phyloP scores from a whole-genome alignment of 2,888 invertebrate genomes.

The Nematopogon swammerdamellus region DNA sequence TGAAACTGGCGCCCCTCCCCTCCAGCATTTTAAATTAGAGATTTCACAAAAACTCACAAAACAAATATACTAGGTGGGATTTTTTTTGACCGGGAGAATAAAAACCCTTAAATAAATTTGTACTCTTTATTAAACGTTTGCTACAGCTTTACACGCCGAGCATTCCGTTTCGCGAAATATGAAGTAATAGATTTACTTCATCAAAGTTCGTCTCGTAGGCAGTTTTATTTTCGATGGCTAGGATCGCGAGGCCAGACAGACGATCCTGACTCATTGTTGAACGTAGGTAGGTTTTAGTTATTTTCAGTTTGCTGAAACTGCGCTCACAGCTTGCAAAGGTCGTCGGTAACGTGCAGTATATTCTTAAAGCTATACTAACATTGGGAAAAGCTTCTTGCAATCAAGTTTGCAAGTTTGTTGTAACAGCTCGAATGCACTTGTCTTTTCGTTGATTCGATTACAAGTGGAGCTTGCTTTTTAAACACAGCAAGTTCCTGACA shows the following conservation, averaged over 20 bases:
- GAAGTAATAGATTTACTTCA: too few species aligned
- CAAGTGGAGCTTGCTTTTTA: background rate
- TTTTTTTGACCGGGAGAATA: background rate
- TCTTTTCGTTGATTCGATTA: background rate
- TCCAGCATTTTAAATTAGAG: background rate
- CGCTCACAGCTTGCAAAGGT: conserved; percentile 6
- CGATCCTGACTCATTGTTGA: conserved; percentile 5
- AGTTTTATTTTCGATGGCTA: conserved; percentile 8
- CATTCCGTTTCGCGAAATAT: background rate
- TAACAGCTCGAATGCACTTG: conserved; percentile 1
- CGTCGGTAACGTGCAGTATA: conserved; percentile 9
- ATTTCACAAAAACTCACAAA: background rate
- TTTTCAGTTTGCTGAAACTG: conserved; percentile 5
- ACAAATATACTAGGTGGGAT: background rate
- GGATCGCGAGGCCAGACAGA: conserved; percentile 7
- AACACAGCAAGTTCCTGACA: background rate
- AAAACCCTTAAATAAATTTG: background rate
- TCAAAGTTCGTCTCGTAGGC: conserved; percentile 4
- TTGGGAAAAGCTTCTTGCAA: conserved; percentile 9
- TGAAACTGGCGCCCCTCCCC: background rate
- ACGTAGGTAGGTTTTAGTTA: conserved; percentile 5
- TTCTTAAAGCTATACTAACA: conserved; percentile 9
- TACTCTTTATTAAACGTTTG: background rate
- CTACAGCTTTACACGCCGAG: conserved; percentile 1
- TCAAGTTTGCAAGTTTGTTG: background rate